Percentiles rank a stretch among this genome's conserved stretches.
These are phyloP conservation scores for Anas capensis DNA, from an alignment of 2,797 vertebrate species.

Conservation along the genomic window DNA sequence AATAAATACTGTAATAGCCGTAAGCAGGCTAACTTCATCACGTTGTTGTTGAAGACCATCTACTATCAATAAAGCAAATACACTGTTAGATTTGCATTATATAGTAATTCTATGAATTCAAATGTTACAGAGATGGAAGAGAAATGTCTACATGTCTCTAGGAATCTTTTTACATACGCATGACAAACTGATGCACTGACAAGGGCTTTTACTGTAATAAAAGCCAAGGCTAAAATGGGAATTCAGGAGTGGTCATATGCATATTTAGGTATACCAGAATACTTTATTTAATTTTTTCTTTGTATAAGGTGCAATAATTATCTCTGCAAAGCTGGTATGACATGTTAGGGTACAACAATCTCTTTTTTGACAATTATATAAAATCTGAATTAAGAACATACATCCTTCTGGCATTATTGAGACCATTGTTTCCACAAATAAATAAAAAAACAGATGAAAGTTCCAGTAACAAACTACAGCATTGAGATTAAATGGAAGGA, in stretches of 20 bases:
- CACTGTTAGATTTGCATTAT: background rate
- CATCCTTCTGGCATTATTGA: background rate
- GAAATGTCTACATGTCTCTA: background rate
- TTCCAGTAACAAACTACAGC: background rate
- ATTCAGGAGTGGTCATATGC: background rate
- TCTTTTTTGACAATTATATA: background rate
- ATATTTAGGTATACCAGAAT: background rate
- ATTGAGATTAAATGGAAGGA: background rate
- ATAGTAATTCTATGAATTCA: background rate
- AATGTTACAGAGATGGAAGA: background rate
- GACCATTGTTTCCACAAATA: background rate
- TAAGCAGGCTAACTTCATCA: constrained; percentile 86
- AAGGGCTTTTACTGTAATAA: background rate
- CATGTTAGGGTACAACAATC: background rate
- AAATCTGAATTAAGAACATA: background rate
- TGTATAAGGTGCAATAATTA: background rate
- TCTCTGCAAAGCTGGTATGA: background rate
- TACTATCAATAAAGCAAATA: constrained; percentile 43
- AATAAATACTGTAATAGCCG: constrained; percentile 88
- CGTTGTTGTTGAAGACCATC: constrained; percentile 68
- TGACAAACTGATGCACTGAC: background rate
- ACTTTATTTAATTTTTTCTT: background rate
- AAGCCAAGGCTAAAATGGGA: background rate
- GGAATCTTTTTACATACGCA: background rate
- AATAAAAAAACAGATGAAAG: background rate